Evolutionary conservation across 2,888 invertebrate genomes (phyloP).

Genomic region (Meandrusa payeni): DNA sequence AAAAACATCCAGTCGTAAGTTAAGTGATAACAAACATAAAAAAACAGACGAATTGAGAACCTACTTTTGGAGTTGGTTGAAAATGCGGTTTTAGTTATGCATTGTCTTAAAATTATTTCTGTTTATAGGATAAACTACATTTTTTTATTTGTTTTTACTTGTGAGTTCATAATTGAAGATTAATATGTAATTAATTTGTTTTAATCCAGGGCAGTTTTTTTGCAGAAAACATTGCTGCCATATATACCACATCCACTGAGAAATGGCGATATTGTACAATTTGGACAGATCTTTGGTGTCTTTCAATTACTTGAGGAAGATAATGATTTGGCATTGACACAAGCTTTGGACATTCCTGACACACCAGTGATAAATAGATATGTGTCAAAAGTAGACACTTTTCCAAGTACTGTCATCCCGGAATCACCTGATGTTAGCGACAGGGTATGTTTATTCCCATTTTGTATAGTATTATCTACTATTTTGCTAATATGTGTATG

Average conservation of each 20-base stretch:
- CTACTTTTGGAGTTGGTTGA: too few relatives aligned
- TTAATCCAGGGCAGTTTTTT: slow-evolving; percentile 21
- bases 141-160: too few relatives aligned
- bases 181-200: too few relatives aligned
- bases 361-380: slow-evolving; percentile 47
- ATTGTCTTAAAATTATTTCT: too few relatives aligned
- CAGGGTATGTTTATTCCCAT: slow-evolving; percentile 42
- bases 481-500: too few relatives aligned
- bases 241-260: slow-evolving; percentile 58
- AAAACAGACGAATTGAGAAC: too few relatives aligned
- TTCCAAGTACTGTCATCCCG: slow-evolving; percentile 49
- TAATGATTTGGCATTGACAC: slow-evolving; percentile 62
- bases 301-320: slow-evolving; percentile 60
- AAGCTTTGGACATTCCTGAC: slow-evolving; percentile 61
- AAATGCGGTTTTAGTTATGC: too few relatives aligned
- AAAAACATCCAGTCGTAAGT: too few relatives aligned
- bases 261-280: slow-evolving; percentile 65
- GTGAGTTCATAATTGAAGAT: too few relatives aligned
- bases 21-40: too few relatives aligned
- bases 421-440: slow-evolving; percentile 73
- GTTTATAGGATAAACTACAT: too few relatives aligned
- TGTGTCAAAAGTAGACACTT: slow-evolving; percentile 42
- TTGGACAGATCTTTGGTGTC: slow-evolving; percentile 65
- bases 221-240: slow-evolving; percentile 57
- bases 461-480: slow-evolving; percentile 2